These are phyloP conservation scores for Drosophila mayri DNA, from an alignment of 1,140 invertebrate species.

Conservation along the genomic window DNA sequence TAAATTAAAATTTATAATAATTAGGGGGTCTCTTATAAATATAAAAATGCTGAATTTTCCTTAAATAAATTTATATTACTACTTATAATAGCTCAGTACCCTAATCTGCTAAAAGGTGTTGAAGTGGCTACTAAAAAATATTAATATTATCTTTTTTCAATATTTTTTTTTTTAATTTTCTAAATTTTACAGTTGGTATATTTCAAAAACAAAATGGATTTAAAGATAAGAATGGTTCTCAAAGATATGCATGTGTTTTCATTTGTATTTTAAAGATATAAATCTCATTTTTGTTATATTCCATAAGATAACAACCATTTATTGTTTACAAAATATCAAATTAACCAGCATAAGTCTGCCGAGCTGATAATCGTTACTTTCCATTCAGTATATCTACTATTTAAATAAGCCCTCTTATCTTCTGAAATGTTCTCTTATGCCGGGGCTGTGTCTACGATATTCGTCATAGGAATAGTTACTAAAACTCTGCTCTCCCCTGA, in stretches of 20 bases:
- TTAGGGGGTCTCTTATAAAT: too few relatives aligned
- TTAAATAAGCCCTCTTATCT: conserved; percentile 11
- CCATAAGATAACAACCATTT: not conserved
- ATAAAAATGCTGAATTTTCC: too few relatives aligned
- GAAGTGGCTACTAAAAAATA: too few relatives aligned
- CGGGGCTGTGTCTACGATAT: conserved; percentile 21
- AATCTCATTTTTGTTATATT: not conserved
- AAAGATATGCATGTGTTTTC: not conserved
- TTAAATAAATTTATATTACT: too few relatives aligned
- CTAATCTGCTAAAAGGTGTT: too few relatives aligned
- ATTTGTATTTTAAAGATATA: not conserved
- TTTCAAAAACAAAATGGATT: not conserved
- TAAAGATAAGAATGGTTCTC: not conserved
- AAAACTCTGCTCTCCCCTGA: conserved; percentile 4
- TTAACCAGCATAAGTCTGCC: conserved; percentile 26
- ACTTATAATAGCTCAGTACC: too few relatives aligned
- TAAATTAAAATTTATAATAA: not conserved
- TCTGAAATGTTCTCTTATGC: conserved; percentile 12
- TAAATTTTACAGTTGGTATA: not conserved
- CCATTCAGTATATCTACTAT: not conserved
- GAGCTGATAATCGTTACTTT: not conserved
- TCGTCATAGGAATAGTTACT: conserved; percentile 3
- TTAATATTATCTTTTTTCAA: too few relatives aligned
- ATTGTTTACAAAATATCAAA: conserved; percentile 3
- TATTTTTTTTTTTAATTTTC: too few relatives aligned